Percentiles rank a stretch among this genome's conserved stretches.
Conservation (phyloP, 2,113 vertebrate genomes). For the Chauna torquata region DNA sequence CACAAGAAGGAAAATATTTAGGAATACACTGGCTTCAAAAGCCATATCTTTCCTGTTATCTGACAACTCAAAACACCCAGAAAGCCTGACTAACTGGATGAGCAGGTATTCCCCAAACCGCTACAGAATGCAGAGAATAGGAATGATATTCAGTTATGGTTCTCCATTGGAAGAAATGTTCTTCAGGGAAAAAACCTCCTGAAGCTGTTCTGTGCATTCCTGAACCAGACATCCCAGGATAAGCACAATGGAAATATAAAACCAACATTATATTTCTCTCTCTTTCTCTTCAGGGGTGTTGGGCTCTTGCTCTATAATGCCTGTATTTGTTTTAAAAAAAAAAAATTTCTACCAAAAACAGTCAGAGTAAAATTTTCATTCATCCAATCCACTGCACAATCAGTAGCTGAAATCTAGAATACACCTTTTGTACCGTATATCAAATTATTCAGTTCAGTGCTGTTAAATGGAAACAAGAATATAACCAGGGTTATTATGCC, state of each 20-base stretch:
- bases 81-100: neutral
- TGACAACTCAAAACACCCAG: neutral
- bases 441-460: neutral
- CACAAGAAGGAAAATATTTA: neutral
- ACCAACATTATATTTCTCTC: neutral
- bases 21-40: neutral
- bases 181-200: neutral
- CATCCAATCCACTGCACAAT: neutral
- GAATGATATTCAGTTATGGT: neutral
- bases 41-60: constrained; percentile 7
- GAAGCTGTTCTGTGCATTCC: neutral
- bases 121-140: neutral
- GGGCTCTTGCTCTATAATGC: neutral
- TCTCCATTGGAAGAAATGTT: neutral
- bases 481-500: too few species aligned
- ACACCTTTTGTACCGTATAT: neutral
- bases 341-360: neutral
- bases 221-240: neutral
- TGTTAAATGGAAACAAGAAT: neutral
- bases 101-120: neutral
- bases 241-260: neutral
- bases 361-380: neutral
- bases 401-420: neutral
- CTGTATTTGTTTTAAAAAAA: neutral
- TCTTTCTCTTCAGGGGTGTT: neutral